Evolutionary conservation across 2,888 invertebrate species (phyloP).

Genomic region (Phaedon cochleariae): DNA sequence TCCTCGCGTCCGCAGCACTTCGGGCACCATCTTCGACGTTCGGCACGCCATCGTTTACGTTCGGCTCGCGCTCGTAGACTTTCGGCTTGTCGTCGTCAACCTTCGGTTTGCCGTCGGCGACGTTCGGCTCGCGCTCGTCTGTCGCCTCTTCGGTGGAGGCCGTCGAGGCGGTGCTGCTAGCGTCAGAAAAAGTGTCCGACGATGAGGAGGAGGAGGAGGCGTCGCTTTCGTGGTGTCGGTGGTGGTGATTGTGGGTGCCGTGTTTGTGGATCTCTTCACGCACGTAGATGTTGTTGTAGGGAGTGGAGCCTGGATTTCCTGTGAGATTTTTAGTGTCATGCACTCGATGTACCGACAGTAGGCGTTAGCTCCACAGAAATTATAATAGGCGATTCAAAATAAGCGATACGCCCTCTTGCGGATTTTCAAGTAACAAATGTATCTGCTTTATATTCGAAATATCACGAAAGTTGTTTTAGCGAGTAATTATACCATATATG

Average conservation of each 20-base stretch:
- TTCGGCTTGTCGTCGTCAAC: conserved; percentile 42
- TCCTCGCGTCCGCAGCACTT: too few relatives aligned
- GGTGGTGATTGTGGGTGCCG: too few relatives aligned
- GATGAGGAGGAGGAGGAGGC: conserved; percentile 55
- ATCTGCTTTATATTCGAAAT: too few relatives aligned
- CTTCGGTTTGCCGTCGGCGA: conserved; percentile 36
- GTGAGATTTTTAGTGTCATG: conserved; percentile 3
- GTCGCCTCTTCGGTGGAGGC: conserved; percentile 43
- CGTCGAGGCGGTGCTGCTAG: conserved; percentile 46
- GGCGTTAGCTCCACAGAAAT: too few relatives aligned
- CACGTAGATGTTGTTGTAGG: conserved; percentile 60
- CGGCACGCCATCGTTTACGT: background rate
- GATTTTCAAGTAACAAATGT: too few relatives aligned
- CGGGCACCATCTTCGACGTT: too few relatives aligned
- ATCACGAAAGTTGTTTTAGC: too few relatives aligned
- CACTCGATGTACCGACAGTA: too few relatives aligned
- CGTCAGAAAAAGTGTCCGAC: conserved; percentile 55
- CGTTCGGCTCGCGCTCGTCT: conserved; percentile 21
- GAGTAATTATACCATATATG: too few relatives aligned
- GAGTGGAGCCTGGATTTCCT: conserved; percentile 61
- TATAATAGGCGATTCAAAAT: too few relatives aligned
- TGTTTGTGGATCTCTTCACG: conserved; percentile 49
- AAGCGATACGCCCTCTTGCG: too few relatives aligned
- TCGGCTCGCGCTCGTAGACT: conserved; percentile 24
- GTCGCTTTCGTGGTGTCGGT: conserved; percentile 47